Percentiles rank a stretch among this genome's conserved stretches.
phyloP scores from a whole-genome alignment of 1,140 invertebrate genomes.

The Augochlora pura region DNA sequence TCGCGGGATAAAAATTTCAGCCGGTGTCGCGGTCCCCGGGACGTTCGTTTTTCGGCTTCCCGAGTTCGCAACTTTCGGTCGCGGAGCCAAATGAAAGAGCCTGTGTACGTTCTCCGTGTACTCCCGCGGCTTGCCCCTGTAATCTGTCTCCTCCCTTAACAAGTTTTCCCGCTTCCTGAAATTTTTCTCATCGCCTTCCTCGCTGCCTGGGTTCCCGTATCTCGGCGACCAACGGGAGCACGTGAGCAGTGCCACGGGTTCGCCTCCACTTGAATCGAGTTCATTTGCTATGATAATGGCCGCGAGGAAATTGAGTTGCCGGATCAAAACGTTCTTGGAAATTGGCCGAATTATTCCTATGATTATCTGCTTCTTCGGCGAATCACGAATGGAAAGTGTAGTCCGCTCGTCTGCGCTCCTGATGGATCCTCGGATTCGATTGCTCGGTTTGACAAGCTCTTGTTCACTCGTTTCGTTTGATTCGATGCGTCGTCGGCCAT shows the following conservation, averaged over 20 bases:
- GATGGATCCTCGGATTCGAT: neutral
- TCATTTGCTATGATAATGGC: neutral
- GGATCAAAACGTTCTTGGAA: neutral
- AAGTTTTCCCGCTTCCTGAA: neutral
- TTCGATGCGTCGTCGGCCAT: neutral
- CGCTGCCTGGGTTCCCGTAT: neutral
- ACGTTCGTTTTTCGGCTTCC: neutral
- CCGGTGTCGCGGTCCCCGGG: neutral
- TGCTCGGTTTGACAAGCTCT: neutral
- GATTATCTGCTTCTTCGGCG: neutral
- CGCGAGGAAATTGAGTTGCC: neutral
- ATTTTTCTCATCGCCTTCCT: neutral
- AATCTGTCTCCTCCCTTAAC: no score
- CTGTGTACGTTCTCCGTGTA: neutral
- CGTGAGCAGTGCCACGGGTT: neutral
- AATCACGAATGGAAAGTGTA: neutral
- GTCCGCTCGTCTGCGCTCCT: neutral
- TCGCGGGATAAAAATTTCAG: slow-evolving; percentile 11
- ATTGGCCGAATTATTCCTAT: neutral
- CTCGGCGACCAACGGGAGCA: neutral
- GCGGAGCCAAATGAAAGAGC: slow-evolving; percentile 10
- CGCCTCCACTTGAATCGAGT: neutral
- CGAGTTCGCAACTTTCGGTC: slow-evolving; percentile 27
- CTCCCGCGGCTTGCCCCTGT: no score
- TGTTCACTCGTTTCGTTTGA: neutral